Evolutionary conservation across 2,888 invertebrate species (phyloP), one percentile per base, ranked within the genome.

Genomic region (Atethmia centrago): DNA sequence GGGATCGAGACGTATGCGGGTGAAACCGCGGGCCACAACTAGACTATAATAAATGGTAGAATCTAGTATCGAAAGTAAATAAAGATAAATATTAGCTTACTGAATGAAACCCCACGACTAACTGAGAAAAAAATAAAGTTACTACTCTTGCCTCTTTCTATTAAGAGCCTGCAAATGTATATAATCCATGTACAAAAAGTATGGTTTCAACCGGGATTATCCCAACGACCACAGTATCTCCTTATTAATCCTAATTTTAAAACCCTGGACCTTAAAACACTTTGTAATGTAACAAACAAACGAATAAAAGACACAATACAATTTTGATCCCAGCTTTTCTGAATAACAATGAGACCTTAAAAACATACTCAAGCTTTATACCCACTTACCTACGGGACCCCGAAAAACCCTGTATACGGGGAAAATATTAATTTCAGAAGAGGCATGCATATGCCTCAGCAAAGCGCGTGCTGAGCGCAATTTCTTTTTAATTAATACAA

Each of bases 401-500:
- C 8, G n/a, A 64, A 79, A 62, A 56, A 51, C 16, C n/a, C 19
- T 47, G 7, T 9, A 58, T 3, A 58, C 45, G 21, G 16, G 1
- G 31, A 77, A 75, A 77, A 49, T 62, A 74, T 66, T 64, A 66
- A 78, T 74, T 64, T 71, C 61, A 71, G 28, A 3, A 36, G 75
- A 72, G 79, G 77, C 51, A 66, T 3, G 21, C 53, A 28, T 28
- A 49, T 31, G 28, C 67, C 64, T 63, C 66, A 75, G 73, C 71
- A 81, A 76, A 84, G 63, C 69, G 70, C 71, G 74, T 74, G 70
- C 55, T 61, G 31, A 42, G 55, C 47, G 78, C 63, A 68, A 80
- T 85, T 85, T 85, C 74, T 83, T 86, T 87, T 87, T 86, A 86
- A 86, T 86, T 86, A 86, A 87, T 86, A 70, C 31, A 77, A 87